phyloP scores from a whole-genome alignment of 2,888 invertebrate genomes.

The Adineta ricciae region DNA sequence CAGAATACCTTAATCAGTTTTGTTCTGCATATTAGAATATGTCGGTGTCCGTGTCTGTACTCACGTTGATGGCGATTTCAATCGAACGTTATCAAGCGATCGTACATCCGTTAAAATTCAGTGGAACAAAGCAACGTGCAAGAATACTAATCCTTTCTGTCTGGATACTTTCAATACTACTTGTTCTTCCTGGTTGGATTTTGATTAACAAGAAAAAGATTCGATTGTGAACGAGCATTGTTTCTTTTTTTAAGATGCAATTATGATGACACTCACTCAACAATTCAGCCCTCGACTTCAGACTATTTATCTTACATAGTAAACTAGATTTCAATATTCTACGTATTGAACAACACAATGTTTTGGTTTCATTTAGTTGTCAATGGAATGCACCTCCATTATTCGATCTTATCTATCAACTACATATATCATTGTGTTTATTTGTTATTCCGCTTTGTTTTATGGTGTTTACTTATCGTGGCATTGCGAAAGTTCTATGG shows the following conservation, averaged over 20 bases:
- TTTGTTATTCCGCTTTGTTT: slow-evolving; percentile 30
- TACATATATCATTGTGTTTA: slow-evolving; percentile 26
- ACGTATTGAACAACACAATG: background rate
- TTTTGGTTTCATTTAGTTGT: background rate
- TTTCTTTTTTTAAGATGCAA: background rate
- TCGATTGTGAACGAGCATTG: background rate
- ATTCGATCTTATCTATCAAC: slow-evolving; percentile 3
- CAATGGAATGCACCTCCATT: background rate
- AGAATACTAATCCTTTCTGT: slow-evolving; percentile 26
- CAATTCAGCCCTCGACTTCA: background rate
- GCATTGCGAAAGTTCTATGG: slow-evolving; percentile 31
- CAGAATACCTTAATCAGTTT: no score
- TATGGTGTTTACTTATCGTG: slow-evolving; percentile 28
- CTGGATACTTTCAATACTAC: slow-evolving; percentile 28
- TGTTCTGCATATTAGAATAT: slow-evolving; percentile 44
- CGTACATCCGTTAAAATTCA: slow-evolving; percentile 32
- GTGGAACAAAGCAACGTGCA: slow-evolving; percentile 30
- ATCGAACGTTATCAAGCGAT: slow-evolving; percentile 69
- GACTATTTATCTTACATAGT: slow-evolving; percentile 14
- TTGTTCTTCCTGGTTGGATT: slow-evolving; percentile 21
- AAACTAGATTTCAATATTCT: background rate
- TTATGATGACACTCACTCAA: background rate
- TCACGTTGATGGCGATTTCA: slow-evolving; percentile 91
- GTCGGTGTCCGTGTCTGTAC: slow-evolving; percentile 84
- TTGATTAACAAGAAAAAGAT: no score